A percentile compares a stretch with the other conserved stretches of the same genome.
These are phyloP conservation scores for Pantala flavescens DNA, from an alignment of 1,140 invertebrate species.

Conservation along the genomic window DNA sequence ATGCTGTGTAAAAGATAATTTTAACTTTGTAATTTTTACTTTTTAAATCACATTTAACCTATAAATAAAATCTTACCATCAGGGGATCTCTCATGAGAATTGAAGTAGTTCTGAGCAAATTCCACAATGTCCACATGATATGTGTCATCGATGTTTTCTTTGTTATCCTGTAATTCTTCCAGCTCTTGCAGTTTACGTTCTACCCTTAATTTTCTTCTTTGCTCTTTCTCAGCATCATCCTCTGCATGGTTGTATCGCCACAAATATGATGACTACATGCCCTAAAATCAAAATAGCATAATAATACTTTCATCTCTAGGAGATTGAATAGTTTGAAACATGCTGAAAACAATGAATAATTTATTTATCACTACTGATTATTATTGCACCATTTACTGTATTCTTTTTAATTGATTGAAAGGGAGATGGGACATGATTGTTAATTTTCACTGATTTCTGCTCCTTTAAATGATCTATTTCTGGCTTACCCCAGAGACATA, in stretches of 20 bases:
- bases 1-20: too few relatives aligned
- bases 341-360: too few relatives aligned
- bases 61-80: slow-evolving; percentile 56
- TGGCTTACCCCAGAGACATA: slow-evolving; percentile 27
- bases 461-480: too few relatives aligned
- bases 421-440: too few relatives aligned
- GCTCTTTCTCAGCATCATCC: slow-evolving; percentile 49
- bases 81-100: slow-evolving; percentile 72
- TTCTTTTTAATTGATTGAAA: too few relatives aligned
- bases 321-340: too few relatives aligned
- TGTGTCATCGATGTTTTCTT: slow-evolving; percentile 37
- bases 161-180: slow-evolving; percentile 44
- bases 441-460: too few relatives aligned
- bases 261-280: slow-evolving; percentile 19
- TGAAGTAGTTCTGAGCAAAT: slow-evolving; percentile 89
- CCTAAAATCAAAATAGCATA: slow-evolving; percentile 18
- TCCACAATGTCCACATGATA: slow-evolving; percentile 82
- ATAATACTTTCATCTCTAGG: not conserved
- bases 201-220: slow-evolving; percentile 67
- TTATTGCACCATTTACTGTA: too few relatives aligned
- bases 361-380: too few relatives aligned
- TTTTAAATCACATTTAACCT: too few relatives aligned
- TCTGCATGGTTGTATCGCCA: slow-evolving; percentile 18
- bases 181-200: slow-evolving; percentile 76
- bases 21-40: too few relatives aligned